Base-by-base conservation (phyloP, 2,797 vertebrate species). In the Lophius americanus region DNA sequence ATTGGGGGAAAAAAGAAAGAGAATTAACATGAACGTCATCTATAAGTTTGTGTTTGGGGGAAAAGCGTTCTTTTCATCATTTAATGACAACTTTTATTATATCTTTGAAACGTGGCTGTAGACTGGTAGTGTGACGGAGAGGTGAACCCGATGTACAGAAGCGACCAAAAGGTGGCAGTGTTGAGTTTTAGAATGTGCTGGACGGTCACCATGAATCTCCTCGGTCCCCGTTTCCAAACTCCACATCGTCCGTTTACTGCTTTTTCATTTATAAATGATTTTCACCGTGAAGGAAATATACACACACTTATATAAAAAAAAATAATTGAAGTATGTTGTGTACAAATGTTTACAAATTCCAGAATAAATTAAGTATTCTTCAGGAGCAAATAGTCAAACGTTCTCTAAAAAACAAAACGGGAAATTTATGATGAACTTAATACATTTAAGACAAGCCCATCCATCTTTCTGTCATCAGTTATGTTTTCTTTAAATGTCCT, bases 111-210 rank as follows among this genome's bases (percentile, higher is more conserved):
- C 38, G 2, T 32, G 14, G 14, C 32, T 48, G 33, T 32, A 39
- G 14, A 14, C 37, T 7, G n/a, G 8, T 37, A 10, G 6, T 44
- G 32, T 53, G 50, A 9, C 51, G 62, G 48, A 57, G 13, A 62
- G 41, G 43, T 54, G 41, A 13, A 72, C 50, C 44, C 57, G 61
- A 59, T 89, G 67, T 53, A 8, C 35, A 0, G 9, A 59, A 83
- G 79, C 84, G 70, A 88, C 94, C 97, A 96, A 96, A 95, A 97
- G 96, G 95, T 96, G 97, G 96, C 96, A 95, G 95, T 97, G 94
- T 98, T 95, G 96, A 95, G 95, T 95, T 95, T 95, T 73, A 70
- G 12, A 85, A 85, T 76, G 62, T 9, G 70, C 66, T 50, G 39
- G 38, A 33, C 52, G 62, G 43, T 37, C 59, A 57, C 23, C 55